phyloP scores from a whole-genome alignment of 92 coral and sea anemone genomes.

The Muricea muricata region DNA sequence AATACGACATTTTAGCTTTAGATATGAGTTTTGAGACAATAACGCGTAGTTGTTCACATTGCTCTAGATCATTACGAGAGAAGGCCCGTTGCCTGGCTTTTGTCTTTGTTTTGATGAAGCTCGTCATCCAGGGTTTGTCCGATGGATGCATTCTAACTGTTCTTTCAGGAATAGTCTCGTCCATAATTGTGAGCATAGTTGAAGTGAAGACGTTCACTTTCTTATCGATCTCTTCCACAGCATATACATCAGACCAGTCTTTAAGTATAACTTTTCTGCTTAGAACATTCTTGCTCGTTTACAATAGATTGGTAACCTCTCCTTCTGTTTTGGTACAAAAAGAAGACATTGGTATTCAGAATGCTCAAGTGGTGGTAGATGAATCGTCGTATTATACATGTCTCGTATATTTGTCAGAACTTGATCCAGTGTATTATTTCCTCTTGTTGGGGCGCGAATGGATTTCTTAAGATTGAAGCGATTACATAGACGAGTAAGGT shows the following conservation, averaged over 20 bases:
- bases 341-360: background rate
- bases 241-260: background rate
- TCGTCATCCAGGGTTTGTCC: too few relatives aligned
- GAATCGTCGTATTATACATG: too few relatives aligned
- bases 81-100: conserved; percentile 21
- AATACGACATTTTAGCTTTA: conserved; percentile 15
- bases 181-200: background rate
- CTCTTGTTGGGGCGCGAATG: too few relatives aligned
- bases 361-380: background rate
- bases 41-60: too few relatives aligned
- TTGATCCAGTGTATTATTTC: too few relatives aligned
- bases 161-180: too few relatives aligned
- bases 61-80: too few relatives aligned
- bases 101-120: conserved; percentile 10
- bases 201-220: conserved; percentile 3
- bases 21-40: conserved; percentile 6
- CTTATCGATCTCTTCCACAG: too few relatives aligned
- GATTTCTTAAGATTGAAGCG: too few relatives aligned
- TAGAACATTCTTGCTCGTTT: conserved; percentile 3
- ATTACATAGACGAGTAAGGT: too few relatives aligned
- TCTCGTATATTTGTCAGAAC: too few relatives aligned
- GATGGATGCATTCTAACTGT: too few relatives aligned
- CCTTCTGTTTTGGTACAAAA: background rate
- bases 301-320: background rate
- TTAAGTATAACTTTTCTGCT: conserved; percentile 16